These are phyloP conservation scores for Danio albolineatus DNA, from an alignment of 2,797 vertebrate species.

Conservation along the genomic window DNA sequence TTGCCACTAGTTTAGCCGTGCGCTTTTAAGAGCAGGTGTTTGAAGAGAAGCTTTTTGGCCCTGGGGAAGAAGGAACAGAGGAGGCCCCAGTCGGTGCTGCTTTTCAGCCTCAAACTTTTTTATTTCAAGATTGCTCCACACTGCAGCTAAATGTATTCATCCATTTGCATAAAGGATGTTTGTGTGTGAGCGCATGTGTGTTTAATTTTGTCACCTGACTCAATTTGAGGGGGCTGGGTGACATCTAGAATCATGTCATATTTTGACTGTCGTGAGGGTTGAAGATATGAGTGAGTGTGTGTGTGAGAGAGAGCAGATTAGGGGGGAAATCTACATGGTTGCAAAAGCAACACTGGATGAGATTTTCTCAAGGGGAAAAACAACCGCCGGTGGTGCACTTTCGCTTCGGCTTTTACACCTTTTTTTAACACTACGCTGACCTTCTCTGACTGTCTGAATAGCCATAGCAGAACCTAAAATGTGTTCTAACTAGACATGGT, in stretches of 20 bases:
- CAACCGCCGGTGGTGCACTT: slow-evolving; percentile 22
- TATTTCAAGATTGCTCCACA: slow-evolving; percentile 65
- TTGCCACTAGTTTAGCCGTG: slow-evolving; percentile 61
- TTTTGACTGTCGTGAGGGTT: slow-evolving; percentile 38
- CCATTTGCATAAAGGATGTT: slow-evolving; percentile 66
- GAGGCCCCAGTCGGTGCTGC: slow-evolving; percentile 61
- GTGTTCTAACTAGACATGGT: not conserved
- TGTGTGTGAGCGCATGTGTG: slow-evolving; percentile 41
- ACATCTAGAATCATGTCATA: slow-evolving; percentile 45
- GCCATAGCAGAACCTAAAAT: not conserved
- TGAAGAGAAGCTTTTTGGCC: slow-evolving; percentile 65
- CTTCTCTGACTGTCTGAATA: slow-evolving; percentile 30
- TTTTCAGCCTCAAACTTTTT: slow-evolving; percentile 61
- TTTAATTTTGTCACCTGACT: slow-evolving; percentile 66
- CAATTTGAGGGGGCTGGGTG: slow-evolving; percentile 56
- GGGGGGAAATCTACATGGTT: slow-evolving; percentile 42
- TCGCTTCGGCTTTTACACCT: slow-evolving; percentile 56
- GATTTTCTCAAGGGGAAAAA: slow-evolving; percentile 50
- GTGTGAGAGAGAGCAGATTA: slow-evolving; percentile 34
- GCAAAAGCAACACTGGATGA: slow-evolving; percentile 54
- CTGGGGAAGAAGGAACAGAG: slow-evolving; percentile 58
- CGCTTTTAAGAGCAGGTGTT: slow-evolving; percentile 68
- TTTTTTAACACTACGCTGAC: slow-evolving; percentile 54
- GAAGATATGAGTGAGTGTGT: slow-evolving; percentile 22
- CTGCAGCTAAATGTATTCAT: slow-evolving; percentile 63